Evolutionary conservation across 2,113 vertebrate species (phyloP).

Genomic region (Caloenas nicobarica): DNA sequence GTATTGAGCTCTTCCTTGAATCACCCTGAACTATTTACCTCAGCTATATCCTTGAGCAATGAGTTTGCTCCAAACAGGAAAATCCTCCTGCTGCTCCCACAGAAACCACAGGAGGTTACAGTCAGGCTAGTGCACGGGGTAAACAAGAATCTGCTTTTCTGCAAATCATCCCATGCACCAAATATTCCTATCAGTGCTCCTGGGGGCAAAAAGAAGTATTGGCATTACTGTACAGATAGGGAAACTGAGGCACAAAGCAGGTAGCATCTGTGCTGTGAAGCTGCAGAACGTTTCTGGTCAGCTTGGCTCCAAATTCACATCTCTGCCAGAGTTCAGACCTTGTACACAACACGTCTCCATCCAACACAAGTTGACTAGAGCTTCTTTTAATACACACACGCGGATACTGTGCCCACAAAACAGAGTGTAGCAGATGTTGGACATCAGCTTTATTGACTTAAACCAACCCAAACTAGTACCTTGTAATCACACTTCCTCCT

Average conservation of each 20-base stretch:
- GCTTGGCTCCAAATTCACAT: background rate
- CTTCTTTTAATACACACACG: background rate
- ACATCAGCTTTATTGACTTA: background rate
- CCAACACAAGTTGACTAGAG: background rate
- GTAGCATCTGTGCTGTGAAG: background rate
- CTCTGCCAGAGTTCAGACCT: no score
- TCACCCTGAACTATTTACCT: background rate
- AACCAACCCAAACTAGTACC: background rate
- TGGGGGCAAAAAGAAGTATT: background rate
- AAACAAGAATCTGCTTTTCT: background rate
- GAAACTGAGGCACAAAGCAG: background rate
- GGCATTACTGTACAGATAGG: background rate
- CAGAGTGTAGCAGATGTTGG: fast-evolving
- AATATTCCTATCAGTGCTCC: background rate
- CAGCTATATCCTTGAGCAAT: slow-evolving; percentile 25
- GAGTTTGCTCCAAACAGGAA: slow-evolving; percentile 35
- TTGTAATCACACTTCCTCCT: background rate
- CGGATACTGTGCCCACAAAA: background rate
- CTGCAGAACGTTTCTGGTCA: fast-evolving
- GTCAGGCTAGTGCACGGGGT: background rate
- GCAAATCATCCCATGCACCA: background rate
- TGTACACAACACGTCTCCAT: fast-evolving
- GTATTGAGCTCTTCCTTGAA: background rate
- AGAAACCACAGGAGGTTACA: slow-evolving; percentile 41
- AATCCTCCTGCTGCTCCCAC: slow-evolving; percentile 37